These are phyloP conservation scores for Hypocryptadius cinnamomeus DNA, from an alignment of 2,113 vertebrate genomes.

Conservation along the genomic window DNA sequence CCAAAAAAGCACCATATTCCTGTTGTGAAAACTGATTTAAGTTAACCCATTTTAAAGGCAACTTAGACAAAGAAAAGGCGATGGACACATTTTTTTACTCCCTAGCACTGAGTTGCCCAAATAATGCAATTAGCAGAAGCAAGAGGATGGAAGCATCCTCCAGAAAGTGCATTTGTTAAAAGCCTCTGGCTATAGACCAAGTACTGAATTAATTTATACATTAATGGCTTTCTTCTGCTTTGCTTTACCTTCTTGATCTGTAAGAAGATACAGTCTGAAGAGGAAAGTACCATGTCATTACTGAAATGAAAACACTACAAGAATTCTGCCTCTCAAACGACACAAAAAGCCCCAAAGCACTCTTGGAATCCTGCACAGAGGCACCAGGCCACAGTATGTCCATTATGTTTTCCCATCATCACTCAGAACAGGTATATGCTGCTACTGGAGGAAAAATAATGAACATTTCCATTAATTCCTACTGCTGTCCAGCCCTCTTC, in stretches of 20 bases:
- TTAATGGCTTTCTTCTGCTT: constrained; percentile 6
- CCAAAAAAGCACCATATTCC: neutral
- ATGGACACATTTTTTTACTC: neutral
- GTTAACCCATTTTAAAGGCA: neutral
- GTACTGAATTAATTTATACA: constrained; percentile 19
- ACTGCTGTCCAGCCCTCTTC: neutral
- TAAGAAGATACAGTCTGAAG: neutral
- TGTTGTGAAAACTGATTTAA: neutral
- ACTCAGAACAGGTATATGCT: neutral
- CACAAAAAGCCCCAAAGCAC: neutral
- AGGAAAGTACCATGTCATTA: neutral
- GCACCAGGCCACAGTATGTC: neutral
- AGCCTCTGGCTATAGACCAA: constrained; percentile 37
- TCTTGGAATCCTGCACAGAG: neutral
- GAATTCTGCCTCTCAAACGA: neutral
- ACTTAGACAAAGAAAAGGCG: neutral
- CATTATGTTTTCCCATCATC: neutral
- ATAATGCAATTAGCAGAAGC: neutral
- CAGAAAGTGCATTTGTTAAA: constrained; percentile 32
- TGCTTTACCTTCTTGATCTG: constrained; percentile 1
- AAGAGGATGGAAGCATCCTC: neutral
- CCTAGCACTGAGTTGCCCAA: neutral
- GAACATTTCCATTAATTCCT: neutral
- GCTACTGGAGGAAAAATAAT: neutral
- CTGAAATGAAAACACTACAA: neutral